Conservation (phyloP, 1,140 invertebrate species). For the Ridgeia piscesae region DNA sequence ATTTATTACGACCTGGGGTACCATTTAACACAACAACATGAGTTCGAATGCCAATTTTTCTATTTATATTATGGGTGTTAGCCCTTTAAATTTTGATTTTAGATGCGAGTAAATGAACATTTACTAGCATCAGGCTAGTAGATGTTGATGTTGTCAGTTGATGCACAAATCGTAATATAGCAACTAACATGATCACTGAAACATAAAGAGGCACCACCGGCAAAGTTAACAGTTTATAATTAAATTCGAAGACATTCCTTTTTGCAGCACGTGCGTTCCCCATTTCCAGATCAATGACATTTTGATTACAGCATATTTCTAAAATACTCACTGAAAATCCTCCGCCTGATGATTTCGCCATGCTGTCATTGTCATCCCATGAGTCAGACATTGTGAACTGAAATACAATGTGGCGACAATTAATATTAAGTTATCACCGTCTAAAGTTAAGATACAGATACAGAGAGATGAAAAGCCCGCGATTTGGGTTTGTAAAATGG, state of each 20-base stretch:
- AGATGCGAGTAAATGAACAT: not conserved
- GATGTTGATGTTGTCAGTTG: not conserved
- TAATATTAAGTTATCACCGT: not conserved
- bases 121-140: not conserved
- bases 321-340: slow-evolving; percentile 1
- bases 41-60: not conserved
- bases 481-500: not conserved
- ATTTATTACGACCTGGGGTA: not conserved
- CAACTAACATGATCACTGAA: not conserved
- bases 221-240: not conserved
- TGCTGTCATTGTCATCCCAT: not conserved
- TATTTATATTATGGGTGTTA: not conserved
- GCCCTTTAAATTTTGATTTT: not conserved
- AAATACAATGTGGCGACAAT: not conserved
- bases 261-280: not conserved
- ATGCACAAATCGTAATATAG: not conserved
- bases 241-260: not conserved
- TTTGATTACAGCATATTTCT: not conserved
- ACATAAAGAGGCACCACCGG: no score
- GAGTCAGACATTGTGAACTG: not conserved
- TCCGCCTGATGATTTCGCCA: not conserved
- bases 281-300: not conserved
- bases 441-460: not conserved
- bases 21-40: not conserved
- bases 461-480: not conserved